phyloP scores from a whole-genome alignment of 2,113 vertebrate genomes.

The Corythornis vintsioides region DNA sequence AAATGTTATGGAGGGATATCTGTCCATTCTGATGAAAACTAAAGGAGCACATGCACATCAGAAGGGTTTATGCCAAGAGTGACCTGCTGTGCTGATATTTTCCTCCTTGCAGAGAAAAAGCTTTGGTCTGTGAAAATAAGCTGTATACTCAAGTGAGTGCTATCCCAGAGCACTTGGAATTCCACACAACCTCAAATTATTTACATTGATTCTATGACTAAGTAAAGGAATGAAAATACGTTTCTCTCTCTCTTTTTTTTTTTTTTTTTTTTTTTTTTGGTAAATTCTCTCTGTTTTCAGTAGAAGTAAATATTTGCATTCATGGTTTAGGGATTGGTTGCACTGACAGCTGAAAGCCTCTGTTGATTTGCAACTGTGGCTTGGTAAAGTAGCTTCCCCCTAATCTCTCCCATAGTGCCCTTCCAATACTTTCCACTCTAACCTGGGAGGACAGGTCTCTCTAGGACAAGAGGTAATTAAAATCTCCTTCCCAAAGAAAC shows the following conservation, averaged over 20 bases:
- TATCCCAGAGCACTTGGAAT: constrained; percentile 10
- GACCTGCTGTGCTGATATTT: background rate
- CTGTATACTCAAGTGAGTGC: constrained; percentile 1
- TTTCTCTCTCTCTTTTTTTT: constrained; percentile 29
- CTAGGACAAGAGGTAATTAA: constrained; percentile 13
- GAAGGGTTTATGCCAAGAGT: background rate
- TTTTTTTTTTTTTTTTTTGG: background rate
- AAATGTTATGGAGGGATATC: constrained; percentile 1
- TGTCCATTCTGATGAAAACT: constrained; percentile 22
- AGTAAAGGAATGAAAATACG: constrained; percentile 55
- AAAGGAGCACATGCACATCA: background rate
- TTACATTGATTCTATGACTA: constrained; percentile 51
- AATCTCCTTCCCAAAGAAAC: background rate
- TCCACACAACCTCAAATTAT: constrained; percentile 31
- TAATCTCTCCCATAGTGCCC: constrained; percentile 1
- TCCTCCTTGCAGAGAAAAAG: background rate
- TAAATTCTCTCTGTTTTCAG: constrained; percentile 35
- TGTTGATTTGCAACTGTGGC: constrained; percentile 15
- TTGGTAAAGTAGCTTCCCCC: constrained; percentile 12
- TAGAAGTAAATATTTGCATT: constrained; percentile 39
- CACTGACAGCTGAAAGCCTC: constrained; percentile 46
- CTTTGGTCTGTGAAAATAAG: constrained; percentile 44
- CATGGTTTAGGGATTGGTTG: constrained; percentile 42
- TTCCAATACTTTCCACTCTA: background rate
- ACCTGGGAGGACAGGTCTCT: constrained; percentile 28